Evolutionary conservation across 2,113 vertebrate species (phyloP).

Genomic region (Cololabis saira): DNA sequence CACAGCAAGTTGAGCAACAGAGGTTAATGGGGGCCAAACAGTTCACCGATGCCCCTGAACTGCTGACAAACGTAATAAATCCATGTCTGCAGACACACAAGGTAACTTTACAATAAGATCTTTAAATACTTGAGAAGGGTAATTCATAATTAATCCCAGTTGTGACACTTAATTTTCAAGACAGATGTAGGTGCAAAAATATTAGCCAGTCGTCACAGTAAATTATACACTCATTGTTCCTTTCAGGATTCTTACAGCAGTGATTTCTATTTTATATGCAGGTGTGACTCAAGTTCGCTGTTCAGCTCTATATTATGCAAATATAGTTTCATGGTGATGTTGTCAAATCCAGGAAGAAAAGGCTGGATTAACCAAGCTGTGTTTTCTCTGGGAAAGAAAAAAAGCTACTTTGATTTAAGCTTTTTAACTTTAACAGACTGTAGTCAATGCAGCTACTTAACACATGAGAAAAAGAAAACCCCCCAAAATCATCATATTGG

Average conservation of each 20-base stretch:
- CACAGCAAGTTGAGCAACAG: neutral
- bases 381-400: too few relatives aligned
- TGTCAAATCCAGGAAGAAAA: too few relatives aligned
- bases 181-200: conserved; percentile 11
- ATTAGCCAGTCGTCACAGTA: conserved; percentile 20
- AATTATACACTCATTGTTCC: conserved; percentile 37
- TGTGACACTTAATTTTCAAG: conserved; percentile 23
- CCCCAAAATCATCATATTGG: too few relatives aligned
- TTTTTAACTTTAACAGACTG: too few relatives aligned
- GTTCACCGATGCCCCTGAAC: conserved; percentile 2
- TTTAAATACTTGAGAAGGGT: conserved; percentile 29
- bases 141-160: conserved; percentile 25
- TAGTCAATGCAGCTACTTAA: too few relatives aligned
- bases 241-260: conserved; percentile 17
- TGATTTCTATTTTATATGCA: neutral
- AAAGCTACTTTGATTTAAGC: too few relatives aligned
- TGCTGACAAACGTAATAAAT: conserved; percentile 25
- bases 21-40: conserved; percentile 25
- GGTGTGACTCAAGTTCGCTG: neutral
- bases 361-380: too few relatives aligned
- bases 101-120: neutral
- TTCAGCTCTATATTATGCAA: neutral
- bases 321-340: too few relatives aligned
- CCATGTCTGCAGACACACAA: neutral
- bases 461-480: too few relatives aligned